These are phyloP conservation scores for Hormaphis cornu DNA, from an alignment of 1,140 invertebrate species.

Conservation along the genomic window DNA sequence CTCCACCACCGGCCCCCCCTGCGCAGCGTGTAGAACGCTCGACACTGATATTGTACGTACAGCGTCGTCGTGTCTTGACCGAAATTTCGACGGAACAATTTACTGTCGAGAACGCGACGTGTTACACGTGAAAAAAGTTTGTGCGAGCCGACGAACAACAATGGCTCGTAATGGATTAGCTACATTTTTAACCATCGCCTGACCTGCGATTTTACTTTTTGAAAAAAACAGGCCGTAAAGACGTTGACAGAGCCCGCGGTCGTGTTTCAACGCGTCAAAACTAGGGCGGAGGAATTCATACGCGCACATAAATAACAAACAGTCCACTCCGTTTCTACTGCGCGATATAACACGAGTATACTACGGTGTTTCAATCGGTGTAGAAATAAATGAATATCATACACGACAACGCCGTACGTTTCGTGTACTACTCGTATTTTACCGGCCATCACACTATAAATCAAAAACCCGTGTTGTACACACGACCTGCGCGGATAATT, in stretches of 20 bases:
- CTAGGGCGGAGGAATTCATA: neutral
- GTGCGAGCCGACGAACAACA: neutral
- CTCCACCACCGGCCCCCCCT: too few species aligned
- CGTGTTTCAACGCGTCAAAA: neutral
- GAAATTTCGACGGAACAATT: neutral
- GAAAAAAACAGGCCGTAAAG: neutral
- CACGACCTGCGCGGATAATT: too few species aligned
- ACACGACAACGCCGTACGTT: too few species aligned
- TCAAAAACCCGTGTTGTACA: too few species aligned
- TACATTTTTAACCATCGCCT: constrained; percentile 26
- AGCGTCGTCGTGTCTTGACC: constrained; percentile 17
- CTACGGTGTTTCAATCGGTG: too few species aligned
- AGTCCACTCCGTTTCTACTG: too few species aligned
- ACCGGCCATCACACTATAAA: too few species aligned
- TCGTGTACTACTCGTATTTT: too few species aligned
- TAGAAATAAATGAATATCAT: too few species aligned
- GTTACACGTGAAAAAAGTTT: neutral
- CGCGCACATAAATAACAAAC: too few species aligned
- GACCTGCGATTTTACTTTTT: neutral
- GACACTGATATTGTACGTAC: too few species aligned
- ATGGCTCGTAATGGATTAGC: constrained; percentile 26
- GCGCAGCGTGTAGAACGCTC: neutral
- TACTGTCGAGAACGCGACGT: neutral
- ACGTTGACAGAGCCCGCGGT: constrained; percentile 11
- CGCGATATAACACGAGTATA: too few species aligned